Conservation (phyloP, 1,140 invertebrate genomes). For the Drosophila oshimai region DNA sequence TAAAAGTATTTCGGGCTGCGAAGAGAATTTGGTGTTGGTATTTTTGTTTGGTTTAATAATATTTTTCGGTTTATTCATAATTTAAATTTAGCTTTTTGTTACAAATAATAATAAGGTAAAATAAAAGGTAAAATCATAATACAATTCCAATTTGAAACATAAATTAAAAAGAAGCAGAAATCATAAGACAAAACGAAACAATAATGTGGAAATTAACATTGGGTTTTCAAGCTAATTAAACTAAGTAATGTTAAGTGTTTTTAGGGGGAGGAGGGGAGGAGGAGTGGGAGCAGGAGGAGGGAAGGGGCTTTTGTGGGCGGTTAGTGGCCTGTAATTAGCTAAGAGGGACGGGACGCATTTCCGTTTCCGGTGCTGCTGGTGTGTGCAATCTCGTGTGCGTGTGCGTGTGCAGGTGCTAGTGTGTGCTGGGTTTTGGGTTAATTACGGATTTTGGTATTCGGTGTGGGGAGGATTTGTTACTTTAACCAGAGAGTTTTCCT, state of each 20-base stretch:
- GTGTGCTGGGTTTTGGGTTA: conserved; percentile 23
- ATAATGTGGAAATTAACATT: conserved; percentile 30
- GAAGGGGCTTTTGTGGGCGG: conserved; percentile 17
- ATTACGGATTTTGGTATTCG: conserved; percentile 30
- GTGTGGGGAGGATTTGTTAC: conserved; percentile 39
- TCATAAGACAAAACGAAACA: conserved; percentile 30
- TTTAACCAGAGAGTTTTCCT: conserved; percentile 72
- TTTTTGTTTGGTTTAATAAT: conserved; percentile 24
- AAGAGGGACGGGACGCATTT: conserved; percentile 61
- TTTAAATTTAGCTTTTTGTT: conserved; percentile 45
- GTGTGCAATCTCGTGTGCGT: conserved; percentile 6
- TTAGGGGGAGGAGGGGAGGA: conserved; percentile 1
- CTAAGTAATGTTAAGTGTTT: conserved; percentile 56
- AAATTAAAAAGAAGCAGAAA: conserved; percentile 47
- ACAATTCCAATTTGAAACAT: conserved; percentile 48
- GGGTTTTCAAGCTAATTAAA: conserved; percentile 65
- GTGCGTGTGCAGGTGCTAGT: conserved; percentile 25
- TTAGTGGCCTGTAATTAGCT: conserved; percentile 42
- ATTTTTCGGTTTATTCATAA: conserved; percentile 63
- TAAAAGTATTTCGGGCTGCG: neutral
- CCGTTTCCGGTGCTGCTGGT: conserved; percentile 63
- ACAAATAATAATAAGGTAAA: conserved; percentile 50
- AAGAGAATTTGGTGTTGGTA: conserved; percentile 23
- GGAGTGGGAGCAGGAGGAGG: neutral
- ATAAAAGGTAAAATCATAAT: conserved; percentile 42